These are phyloP conservation scores for Epizoanthus fatuus DNA, from an alignment of 92 coral and sea anemone genomes.

Conservation along the genomic window DNA sequence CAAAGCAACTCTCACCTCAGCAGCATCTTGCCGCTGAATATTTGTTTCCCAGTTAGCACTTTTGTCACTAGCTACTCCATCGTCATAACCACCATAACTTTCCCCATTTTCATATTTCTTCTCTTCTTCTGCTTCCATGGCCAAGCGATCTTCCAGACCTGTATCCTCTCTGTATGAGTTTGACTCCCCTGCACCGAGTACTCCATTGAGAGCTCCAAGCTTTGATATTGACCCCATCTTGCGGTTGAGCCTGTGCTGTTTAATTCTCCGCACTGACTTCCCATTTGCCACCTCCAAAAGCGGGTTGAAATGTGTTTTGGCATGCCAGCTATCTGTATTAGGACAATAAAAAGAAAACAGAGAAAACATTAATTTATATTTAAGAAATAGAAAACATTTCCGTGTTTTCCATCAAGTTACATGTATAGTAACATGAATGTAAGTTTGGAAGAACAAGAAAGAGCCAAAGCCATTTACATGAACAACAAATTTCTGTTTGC, in stretches of 20 bases:
- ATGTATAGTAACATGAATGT: too few species aligned
- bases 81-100: conserved; percentile 76
- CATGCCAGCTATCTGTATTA: conserved; percentile 46
- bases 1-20: conserved; percentile 71
- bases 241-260: conserved; percentile 83
- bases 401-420: too few species aligned
- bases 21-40: conserved; percentile 89
- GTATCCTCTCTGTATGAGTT: conserved; percentile 94
- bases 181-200: conserved; percentile 55
- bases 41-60: conserved; percentile 78
- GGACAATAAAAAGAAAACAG: not conserved
- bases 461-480: too few species aligned
- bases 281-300: conserved; percentile 51
- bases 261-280: conserved; percentile 70
- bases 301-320: conserved; percentile 38
- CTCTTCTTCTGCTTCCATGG: conserved; percentile 98
- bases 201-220: conserved; percentile 74
- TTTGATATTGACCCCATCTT: conserved; percentile 80
- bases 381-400: too few species aligned
- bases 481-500: too few species aligned
- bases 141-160: conserved; percentile 89
- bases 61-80: conserved; percentile 79
- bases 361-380: too few species aligned
- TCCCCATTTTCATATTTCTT: conserved; percentile 94
- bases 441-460: too few species aligned